Evolutionary conservation across 2,888 invertebrate species (phyloP).

Genomic region (Coleophora flavipennella): DNA sequence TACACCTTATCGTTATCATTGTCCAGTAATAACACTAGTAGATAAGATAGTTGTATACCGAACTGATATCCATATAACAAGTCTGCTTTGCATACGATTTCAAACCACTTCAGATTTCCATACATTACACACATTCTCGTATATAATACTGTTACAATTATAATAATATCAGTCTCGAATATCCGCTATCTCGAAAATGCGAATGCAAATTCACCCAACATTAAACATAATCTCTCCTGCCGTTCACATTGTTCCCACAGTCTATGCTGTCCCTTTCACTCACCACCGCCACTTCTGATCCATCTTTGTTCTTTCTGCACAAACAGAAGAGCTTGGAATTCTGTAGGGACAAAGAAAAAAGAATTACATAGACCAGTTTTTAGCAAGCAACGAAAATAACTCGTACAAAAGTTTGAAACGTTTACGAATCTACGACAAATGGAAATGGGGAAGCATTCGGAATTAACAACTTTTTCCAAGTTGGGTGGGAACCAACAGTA

Average conservation of each 20-base stretch:
- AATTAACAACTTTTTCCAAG: too few relatives aligned
- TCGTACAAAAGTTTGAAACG: background rate
- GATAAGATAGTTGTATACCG: too few relatives aligned
- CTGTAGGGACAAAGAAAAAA: slow-evolving; percentile 25
- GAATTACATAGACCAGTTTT: background rate
- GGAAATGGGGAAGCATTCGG: too few relatives aligned
- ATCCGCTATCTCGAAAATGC: slow-evolving; percentile 6
- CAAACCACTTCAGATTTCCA: too few relatives aligned
- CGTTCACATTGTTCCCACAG: slow-evolving; percentile 26
- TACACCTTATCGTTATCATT: background rate
- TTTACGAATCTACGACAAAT: background rate
- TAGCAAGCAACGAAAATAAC: background rate
- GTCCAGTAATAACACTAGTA: background rate
- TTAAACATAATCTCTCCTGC: slow-evolving; percentile 59
- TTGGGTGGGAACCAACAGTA: too few relatives aligned
- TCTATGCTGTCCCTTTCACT: slow-evolving; percentile 61
- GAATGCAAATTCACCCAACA: slow-evolving; percentile 16
- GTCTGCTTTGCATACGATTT: too few relatives aligned
- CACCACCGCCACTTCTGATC: slow-evolving; percentile 57
- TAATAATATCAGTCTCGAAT: slow-evolving; percentile 11
- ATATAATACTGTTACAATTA: slow-evolving; percentile 10
- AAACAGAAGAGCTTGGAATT: slow-evolving; percentile 44
- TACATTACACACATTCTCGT: background rate
- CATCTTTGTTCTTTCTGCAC: slow-evolving; percentile 53
- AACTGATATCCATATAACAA: too few relatives aligned